phyloP scores from a whole-genome alignment of 2,113 vertebrate species.

The Nesoenas mayeri region DNA sequence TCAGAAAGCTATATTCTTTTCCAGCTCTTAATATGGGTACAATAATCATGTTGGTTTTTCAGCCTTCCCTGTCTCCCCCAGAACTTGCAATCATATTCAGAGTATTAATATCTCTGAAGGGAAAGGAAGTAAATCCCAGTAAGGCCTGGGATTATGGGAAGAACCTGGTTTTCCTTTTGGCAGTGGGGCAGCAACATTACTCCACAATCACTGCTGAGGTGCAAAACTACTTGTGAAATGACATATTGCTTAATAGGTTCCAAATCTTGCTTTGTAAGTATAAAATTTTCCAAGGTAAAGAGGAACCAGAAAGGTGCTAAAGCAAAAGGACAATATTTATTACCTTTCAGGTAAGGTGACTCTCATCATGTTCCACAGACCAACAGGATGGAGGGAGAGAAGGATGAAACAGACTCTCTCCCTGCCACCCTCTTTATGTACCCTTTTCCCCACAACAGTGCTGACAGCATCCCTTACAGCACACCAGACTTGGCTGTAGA shows the following conservation, averaged over 20 bases:
- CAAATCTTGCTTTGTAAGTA: not conserved
- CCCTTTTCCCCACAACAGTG: not conserved
- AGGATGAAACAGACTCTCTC: not conserved
- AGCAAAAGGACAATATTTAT: not conserved
- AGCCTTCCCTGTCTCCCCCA: not conserved
- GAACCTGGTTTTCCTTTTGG: not conserved
- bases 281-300: not conserved
- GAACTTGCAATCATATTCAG: rapidly evolving
- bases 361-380: not conserved
- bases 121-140: not conserved
- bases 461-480: not conserved
- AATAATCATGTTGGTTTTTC: not conserved
- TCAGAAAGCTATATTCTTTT: not conserved
- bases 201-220: not conserved
- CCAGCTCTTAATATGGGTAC: not conserved
- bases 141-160: not conserved
- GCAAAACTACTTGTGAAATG: not conserved
- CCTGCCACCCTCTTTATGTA: not conserved
- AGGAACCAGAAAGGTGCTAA: not conserved
- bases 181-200: not conserved
- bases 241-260: not conserved
- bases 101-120: not conserved
- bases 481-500: not conserved
- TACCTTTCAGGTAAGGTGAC: not conserved
- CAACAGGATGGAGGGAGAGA: not conserved